Percentiles rank a stretch among this genome's conserved stretches.
phyloP scores from a whole-genome alignment of 2,888 invertebrate genomes.

The Hypomecis atomaria region DNA sequence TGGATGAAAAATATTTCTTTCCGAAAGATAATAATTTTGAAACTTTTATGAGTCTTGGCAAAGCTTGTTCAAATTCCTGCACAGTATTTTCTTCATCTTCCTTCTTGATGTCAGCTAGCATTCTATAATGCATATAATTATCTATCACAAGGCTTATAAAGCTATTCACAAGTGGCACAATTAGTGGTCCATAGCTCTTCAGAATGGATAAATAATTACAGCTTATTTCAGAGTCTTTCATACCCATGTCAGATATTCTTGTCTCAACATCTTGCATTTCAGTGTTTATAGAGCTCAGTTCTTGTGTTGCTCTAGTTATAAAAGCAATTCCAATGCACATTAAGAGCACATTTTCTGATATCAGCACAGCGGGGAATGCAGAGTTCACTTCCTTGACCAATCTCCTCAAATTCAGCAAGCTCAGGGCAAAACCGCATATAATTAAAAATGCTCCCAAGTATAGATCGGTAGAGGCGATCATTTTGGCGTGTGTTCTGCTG shows the following conservation, averaged over 20 bases:
- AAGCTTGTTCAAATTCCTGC: constrained; percentile 48
- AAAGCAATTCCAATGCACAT: constrained; percentile 73
- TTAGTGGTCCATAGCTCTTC: constrained; percentile 70
- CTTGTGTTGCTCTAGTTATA: constrained; percentile 58
- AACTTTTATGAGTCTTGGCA: constrained; percentile 10
- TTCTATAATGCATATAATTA: constrained; percentile 75
- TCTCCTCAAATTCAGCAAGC: constrained; percentile 68
- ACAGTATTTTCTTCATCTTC: constrained; percentile 65
- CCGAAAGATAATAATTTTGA: constrained; percentile 49
- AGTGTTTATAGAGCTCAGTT: constrained; percentile 56
- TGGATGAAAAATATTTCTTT: constrained; percentile 64
- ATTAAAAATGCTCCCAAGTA: constrained; percentile 72
- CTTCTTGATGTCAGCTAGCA: constrained; percentile 58
- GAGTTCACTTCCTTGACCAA: constrained; percentile 56
- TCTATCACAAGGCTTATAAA: constrained; percentile 73
- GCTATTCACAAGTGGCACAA: constrained; percentile 74
- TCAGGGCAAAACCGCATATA: constrained; percentile 66
- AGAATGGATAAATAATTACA: constrained; percentile 65
- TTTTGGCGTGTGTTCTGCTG: constrained; percentile 47
- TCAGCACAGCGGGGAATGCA: constrained; percentile 60
- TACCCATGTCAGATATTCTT: constrained; percentile 49
- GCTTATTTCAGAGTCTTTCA: constrained; percentile 41
- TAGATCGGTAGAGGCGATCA: constrained; percentile 65
- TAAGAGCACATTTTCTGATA: constrained; percentile 74
- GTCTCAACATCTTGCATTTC: constrained; percentile 57